Conservation (phyloP, 2,113 vertebrate genomes). For the Mustelus asterias region DNA sequence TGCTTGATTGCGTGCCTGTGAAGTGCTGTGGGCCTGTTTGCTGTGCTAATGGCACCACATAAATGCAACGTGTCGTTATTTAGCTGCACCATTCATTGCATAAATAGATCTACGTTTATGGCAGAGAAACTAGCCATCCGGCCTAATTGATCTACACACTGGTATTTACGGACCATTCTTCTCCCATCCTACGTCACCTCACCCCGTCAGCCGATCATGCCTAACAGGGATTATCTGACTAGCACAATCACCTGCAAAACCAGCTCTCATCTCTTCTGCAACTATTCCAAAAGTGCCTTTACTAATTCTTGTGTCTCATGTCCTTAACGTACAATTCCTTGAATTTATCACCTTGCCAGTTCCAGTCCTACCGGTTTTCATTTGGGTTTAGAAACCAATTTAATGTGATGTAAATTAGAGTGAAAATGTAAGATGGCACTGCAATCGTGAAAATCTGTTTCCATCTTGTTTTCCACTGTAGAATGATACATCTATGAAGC, state of each 20-base stretch:
- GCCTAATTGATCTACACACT: background rate
- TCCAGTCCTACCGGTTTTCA: background rate
- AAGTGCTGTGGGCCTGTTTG: background rate
- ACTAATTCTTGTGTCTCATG: background rate
- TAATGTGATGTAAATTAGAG: background rate
- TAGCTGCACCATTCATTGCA: background rate
- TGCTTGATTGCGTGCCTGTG: background rate
- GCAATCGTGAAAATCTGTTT: background rate
- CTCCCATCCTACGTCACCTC: background rate
- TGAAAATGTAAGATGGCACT: background rate
- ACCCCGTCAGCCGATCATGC: background rate
- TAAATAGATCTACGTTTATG: background rate
- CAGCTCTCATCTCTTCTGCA: background rate
- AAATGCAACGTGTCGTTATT: background rate
- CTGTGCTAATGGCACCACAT: background rate
- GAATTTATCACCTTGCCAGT: background rate
- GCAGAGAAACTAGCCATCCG: background rate
- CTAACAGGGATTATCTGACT: background rate
- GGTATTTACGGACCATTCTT: background rate
- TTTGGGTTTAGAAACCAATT: background rate
- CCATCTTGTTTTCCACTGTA: background rate
- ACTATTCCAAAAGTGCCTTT: background rate
- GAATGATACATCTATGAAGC: background rate
- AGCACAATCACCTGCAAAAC: background rate
- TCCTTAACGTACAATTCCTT: background rate